Percentiles rank a stretch among this genome's conserved stretches.
These are phyloP conservation scores for Propithecus coquereli DNA, from an alignment of 2,113 vertebrate species.

Conservation along the genomic window DNA sequence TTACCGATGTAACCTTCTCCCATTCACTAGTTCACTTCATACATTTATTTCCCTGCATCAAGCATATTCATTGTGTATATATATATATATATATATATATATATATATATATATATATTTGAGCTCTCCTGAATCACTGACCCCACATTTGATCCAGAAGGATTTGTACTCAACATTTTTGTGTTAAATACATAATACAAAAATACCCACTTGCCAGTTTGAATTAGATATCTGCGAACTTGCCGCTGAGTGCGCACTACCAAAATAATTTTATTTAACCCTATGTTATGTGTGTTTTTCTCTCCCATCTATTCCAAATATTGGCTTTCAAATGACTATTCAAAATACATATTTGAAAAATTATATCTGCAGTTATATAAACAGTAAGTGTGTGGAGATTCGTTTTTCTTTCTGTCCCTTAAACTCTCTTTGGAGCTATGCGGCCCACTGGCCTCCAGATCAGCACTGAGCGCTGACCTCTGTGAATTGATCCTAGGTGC, in stretches of 20 bases:
- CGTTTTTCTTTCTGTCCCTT: neutral
- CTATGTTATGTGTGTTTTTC: neutral
- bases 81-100: no score
- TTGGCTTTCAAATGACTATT: neutral
- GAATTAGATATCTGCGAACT: neutral
- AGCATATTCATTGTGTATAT: neutral
- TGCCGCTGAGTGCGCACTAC: neutral
- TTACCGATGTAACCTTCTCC: neutral
- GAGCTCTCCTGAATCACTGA: neutral
- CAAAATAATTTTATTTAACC: slow-evolving; percentile 28
- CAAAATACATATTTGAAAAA: neutral
- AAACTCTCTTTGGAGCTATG: neutral
- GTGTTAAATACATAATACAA: neutral
- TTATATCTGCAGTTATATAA: neutral
- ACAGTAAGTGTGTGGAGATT: neutral
- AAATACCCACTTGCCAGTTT: neutral
- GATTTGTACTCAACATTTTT: neutral
- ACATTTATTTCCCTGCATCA: neutral
- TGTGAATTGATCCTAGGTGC: neutral
- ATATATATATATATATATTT: neutral
- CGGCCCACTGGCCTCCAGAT: neutral
- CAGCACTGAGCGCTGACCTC: neutral
- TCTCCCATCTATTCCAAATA: neutral
- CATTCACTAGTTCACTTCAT: neutral
- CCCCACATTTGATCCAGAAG: neutral